phyloP scores from a whole-genome alignment of 2,888 invertebrate genomes.

The Plebejus anna region DNA sequence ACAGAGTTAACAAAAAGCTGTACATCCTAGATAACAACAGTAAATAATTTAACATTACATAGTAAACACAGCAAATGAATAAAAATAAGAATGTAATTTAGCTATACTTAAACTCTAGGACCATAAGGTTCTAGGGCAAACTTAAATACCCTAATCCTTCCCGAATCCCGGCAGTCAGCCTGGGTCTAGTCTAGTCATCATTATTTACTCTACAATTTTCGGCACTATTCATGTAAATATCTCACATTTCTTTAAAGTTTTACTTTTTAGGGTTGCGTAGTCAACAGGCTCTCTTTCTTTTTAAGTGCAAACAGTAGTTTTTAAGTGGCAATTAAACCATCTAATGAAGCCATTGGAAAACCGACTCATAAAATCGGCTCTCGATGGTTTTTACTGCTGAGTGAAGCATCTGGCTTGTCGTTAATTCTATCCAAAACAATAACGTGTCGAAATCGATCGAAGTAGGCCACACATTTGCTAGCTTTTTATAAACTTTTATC shows the following conservation, averaged over 20 bases:
- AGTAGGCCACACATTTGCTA: slow-evolving; percentile 19
- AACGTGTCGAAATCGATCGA: background rate
- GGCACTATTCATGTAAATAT: background rate
- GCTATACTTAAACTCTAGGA: too few species aligned
- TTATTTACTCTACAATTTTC: background rate
- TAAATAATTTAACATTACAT: too few species aligned
- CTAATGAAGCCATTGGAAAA: slow-evolving; percentile 25
- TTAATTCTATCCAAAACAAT: slow-evolving; percentile 20
- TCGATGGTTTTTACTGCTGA: slow-evolving; percentile 21
- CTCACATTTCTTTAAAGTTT: background rate
- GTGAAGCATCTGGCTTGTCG: slow-evolving; percentile 14
- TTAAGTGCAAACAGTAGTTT: background rate
- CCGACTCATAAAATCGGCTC: slow-evolving; percentile 24
- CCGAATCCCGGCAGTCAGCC: too few species aligned
- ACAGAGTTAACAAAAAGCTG: too few species aligned
- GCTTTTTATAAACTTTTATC: slow-evolving; percentile 16
- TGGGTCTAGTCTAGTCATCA: too few species aligned
- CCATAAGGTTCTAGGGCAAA: too few species aligned
- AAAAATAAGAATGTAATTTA: too few species aligned
- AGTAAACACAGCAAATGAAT: too few species aligned
- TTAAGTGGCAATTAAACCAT: background rate
- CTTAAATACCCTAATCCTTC: too few species aligned
- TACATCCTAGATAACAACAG: too few species aligned
- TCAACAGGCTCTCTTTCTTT: background rate
- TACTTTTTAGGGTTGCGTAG: background rate